Evolutionary conservation across 2,888 invertebrate genomes (phyloP), one percentile per base, ranked within the genome.

Genomic region (Zygaena filipendulae): DNA sequence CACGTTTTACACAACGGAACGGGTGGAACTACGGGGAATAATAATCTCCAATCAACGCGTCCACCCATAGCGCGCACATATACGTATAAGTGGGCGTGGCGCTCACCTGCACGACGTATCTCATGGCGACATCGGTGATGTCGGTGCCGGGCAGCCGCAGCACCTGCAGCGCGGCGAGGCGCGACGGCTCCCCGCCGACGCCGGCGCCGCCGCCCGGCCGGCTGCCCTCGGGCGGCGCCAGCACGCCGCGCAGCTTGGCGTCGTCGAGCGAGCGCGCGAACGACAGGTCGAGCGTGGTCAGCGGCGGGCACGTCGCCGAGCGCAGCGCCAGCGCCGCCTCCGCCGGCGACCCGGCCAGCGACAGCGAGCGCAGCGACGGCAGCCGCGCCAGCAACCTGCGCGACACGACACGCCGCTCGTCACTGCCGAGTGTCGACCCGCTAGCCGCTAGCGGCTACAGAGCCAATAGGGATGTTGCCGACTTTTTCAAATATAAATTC

Each of bases 201-300:
- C 66, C 36, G 10, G 54, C 58, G 2, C 74, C 74, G 3, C 74
- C 77, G 2, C 77, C 77, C 0, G 94, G 93, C 13, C 93, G 74
- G 0, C 92, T 89, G 55, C 93, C 93, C 49, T 90, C 88, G 1
- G 94, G 94, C 7, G 95, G 91, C 19, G 92, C 91, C 1, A 96
- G 72, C 20, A 96, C 85, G 45, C 95, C 95, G 25, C 92, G 80
- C 26, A 96, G 80, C 40, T 91, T 90, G 2, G 87, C 85, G 68
- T 96, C 95, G 52, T 90, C 90, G 5, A 96, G 77, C 26, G 91
- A 91, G 3, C 91, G 87, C 6, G 95, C 91, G 79, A 92, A 94
- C 42, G 92, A 92, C 29, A 97, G 70, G 63, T 95, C 92, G 11
- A 97, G 82, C 2, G 84, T 83, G 5, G 88, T 82, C 9, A 92